Base-by-base conservation (phyloP, 1,140 invertebrate species). In the Rhyacophila brunnea region DNA sequence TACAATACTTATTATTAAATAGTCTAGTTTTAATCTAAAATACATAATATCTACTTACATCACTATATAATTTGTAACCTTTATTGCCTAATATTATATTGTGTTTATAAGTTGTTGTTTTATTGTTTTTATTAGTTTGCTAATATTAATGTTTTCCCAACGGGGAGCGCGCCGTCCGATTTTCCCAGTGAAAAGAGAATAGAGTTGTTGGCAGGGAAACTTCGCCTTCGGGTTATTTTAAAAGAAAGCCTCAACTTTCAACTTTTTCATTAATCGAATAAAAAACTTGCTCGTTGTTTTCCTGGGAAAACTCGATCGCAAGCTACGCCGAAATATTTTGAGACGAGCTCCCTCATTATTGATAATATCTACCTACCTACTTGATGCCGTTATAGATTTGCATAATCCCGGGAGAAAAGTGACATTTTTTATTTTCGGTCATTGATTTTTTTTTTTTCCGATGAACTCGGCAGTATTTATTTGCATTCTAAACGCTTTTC, bases 241-340 rank as follows among this genome's bases (percentile, higher is more conserved):
- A 46, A 46, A 19, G 11, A 46, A 46, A 19, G 11, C 44, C 13
- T 19, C 6, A 46, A 46, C 18, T n/a, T 46, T 46, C 23, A 46
- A 46, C 44, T 46, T 46, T 46, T 46, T 46, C 44, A 46, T 46
- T 46, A 46, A 46, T 46, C 18, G 44, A 46, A 46, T 46, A 19
- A 46, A 19, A 46, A 46, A 14, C 40, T 42, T 42, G 17, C 13
- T 18, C 3, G 13, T 42, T 11, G 13, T 42, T 11, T 11, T 14
- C 11, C 4, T 14, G 3, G 6, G 40, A 4, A 14, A 3, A 3
- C 17, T 42, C 40, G 40, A 14, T 42, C 40, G 13, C 11, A 5
- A 11, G 17, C n/a, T n/a, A n/a, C n/a, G n/a, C n/a, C n/a, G n/a
- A n/a, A n/a, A 42, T 14, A 42, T 28, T 28, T 28, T 9, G 4